Percentiles rank a stretch among this genome's conserved stretches.
phyloP scores from a whole-genome alignment of 2,888 invertebrate species.

The Pyrrhia umbra region DNA sequence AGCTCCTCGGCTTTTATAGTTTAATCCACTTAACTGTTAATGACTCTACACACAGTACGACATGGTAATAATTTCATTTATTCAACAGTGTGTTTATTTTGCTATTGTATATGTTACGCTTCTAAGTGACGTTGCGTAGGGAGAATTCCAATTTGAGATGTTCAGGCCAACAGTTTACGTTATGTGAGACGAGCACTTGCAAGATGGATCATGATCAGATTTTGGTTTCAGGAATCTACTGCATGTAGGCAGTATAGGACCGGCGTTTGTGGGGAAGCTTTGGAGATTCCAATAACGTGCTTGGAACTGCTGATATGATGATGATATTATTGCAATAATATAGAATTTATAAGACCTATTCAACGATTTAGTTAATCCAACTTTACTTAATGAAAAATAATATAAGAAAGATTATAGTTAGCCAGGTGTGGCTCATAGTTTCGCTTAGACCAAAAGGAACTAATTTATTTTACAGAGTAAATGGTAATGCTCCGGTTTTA shows the following conservation, averaged over 20 bases:
- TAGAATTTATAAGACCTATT: no score
- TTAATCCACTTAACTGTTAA: slow-evolving; percentile 41
- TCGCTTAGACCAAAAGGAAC: background rate
- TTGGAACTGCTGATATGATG: no score
- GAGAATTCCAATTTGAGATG: background rate
- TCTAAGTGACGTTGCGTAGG: background rate
- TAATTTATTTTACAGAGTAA: background rate
- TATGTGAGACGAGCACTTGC: no score
- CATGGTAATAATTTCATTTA: slow-evolving; percentile 47
- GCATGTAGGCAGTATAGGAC: no score
- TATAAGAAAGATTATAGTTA: no score
- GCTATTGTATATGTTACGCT: background rate
- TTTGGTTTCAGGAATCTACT: no score
- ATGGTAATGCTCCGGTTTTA: background rate
- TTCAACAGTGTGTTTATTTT: slow-evolving; percentile 26
- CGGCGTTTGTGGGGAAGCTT: no score
- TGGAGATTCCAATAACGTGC: no score
- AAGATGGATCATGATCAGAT: no score
- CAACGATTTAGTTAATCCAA: no score
- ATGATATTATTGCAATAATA: no score
- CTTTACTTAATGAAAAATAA: no score
- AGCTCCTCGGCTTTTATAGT: slow-evolving; percentile 22
- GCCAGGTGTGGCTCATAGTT: background rate
- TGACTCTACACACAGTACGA: slow-evolving; percentile 34
- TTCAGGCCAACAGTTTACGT: background rate